Evolutionary conservation across 2,888 invertebrate genomes (phyloP), one percentile per base, ranked within the genome.

Genomic region (Drosophila dives): DNA sequence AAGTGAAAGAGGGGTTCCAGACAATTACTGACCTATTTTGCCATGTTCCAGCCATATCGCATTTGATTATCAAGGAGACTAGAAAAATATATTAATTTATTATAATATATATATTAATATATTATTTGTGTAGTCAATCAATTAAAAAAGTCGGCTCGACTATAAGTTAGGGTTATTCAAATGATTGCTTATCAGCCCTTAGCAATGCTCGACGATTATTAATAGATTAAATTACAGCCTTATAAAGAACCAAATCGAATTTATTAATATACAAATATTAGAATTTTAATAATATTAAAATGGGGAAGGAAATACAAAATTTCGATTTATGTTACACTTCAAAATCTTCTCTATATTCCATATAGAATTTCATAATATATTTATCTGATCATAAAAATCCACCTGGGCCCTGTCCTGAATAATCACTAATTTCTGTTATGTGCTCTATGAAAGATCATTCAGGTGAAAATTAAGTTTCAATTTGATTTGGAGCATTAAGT

Each of bases 401-500:
- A 20, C 45, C 20, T 20, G 20, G 12, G 12, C 12, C 12, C 10
- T 17, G 15, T 23, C 23, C 6, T 15, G 23, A 36, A 54, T 54
- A 23, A 26, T 36, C n/a, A 23, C 3, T 29, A 32, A 42, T 56
- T 32, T 56, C 15, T n/a, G 15, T 11, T 29, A 29, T 42, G n/a
- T 54, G 34, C 23, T n/a, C 4, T n/a, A 42, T 32, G 29, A 42
- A 29, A 32, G 29, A 29, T 8, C 12, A 54, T n/a, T 11, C 8
- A 32, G 20, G n/a, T 55, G 5, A 38, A 29, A 56, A 40, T 42
- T 3, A 20, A 40, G 40, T 29, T n/a, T n/a, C 55, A 40, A 56
- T 42, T 56, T 42, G 56, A 56, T 23, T 15, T 29, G 36, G 26
- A 53, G 36, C 17, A 36, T 26, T 23, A 53, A 68, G 64, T 66